Evolutionary conservation across 1,140 invertebrate genomes (phyloP).

Genomic region (Drosophila watanabei): DNA sequence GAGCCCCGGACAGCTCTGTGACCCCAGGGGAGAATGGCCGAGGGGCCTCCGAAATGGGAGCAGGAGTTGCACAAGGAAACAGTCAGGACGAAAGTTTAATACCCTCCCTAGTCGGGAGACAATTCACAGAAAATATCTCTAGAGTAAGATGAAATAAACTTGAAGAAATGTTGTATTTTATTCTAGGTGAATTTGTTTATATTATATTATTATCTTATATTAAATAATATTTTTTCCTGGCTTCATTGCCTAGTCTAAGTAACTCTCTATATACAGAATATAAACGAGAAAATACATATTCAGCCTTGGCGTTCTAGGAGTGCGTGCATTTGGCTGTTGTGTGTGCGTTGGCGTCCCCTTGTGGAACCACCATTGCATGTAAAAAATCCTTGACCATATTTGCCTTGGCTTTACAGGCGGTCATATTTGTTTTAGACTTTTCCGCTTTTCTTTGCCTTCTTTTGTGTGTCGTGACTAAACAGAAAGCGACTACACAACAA

Average conservation of each 20-base stretch:
- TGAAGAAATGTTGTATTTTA: too few relatives aligned
- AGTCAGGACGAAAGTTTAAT: not conserved
- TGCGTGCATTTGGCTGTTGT: constrained; percentile 14
- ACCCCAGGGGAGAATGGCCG: constrained; percentile 11
- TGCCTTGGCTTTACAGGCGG: constrained; percentile 22
- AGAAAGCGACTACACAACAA: constrained; percentile 14
- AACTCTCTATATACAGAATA: not conserved
- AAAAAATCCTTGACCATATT: constrained; percentile 24
- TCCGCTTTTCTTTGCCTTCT: constrained; percentile 19
- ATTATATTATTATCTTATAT: not conserved
- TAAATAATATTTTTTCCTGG: not conserved
- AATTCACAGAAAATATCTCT: not conserved
- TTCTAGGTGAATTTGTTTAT: not conserved
- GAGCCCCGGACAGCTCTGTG: constrained; percentile 8
- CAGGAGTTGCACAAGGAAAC: not conserved
- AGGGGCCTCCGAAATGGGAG: constrained; percentile 13
- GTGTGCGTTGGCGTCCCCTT: constrained; percentile 13
- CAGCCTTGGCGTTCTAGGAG: constrained; percentile 20
- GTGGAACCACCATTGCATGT: constrained; percentile 21
- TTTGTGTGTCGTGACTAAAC: constrained; percentile 18
- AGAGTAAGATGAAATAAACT: not conserved
- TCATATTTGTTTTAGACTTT: constrained; percentile 24
- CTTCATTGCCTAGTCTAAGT: not conserved
- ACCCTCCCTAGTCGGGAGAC: not conserved
- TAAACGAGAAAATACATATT: constrained; percentile 7